Evolutionary conservation across 2,797 vertebrate genomes (phyloP).

Genomic region (Danio aesculapii): DNA sequence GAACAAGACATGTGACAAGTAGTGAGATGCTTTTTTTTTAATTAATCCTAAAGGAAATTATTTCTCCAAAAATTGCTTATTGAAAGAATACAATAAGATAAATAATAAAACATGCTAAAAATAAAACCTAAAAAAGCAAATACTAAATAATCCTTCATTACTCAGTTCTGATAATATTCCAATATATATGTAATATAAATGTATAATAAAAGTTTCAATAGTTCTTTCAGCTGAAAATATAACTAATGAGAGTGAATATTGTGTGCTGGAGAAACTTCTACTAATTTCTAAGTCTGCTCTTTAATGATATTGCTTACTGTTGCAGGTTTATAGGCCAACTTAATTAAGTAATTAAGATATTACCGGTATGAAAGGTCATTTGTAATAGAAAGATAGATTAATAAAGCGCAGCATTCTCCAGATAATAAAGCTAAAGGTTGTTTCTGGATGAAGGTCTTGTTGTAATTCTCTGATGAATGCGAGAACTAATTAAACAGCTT

Average conservation of each 20-base stretch:
- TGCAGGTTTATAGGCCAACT: conserved; percentile 62
- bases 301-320: conserved; percentile 55
- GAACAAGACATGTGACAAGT: too few species aligned
- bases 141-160: too few species aligned
- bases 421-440: conserved; percentile 54
- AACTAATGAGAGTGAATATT: not conserved
- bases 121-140: too few species aligned
- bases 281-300: not conserved
- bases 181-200: too few species aligned
- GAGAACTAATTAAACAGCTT: conserved; percentile 3
- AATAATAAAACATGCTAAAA: too few species aligned
- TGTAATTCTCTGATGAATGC: conserved; percentile 8
- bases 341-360: conserved; percentile 64
- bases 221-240: too few species aligned
- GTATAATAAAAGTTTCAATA: too few species aligned
- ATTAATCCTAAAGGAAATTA: too few species aligned
- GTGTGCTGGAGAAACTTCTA: not conserved
- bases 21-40: too few species aligned
- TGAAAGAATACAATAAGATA: too few species aligned
- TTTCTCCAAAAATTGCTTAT: too few species aligned
- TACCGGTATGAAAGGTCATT: conserved; percentile 35
- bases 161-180: too few species aligned
- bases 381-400: conserved; percentile 11
- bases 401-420: conserved; percentile 22
- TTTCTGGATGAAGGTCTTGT: conserved; percentile 11